These are phyloP conservation scores for Lepidocyrtoides sp. DNA, from an alignment of 2,888 invertebrate genomes.

Conservation along the genomic window DNA sequence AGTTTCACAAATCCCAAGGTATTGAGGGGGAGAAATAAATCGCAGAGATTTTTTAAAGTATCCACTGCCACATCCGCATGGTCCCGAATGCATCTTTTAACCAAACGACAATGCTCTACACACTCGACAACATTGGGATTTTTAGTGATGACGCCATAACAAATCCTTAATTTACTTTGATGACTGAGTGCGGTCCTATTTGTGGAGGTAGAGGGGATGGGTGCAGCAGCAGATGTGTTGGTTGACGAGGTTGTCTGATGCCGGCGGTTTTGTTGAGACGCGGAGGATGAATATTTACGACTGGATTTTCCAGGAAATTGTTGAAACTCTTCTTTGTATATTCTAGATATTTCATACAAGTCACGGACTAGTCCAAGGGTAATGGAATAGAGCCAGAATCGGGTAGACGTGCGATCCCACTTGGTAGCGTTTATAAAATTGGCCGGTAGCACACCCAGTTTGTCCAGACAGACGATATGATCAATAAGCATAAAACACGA, in stretches of 20 bases:
- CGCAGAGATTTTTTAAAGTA: conserved; percentile 94
- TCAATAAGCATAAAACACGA: conserved; percentile 94
- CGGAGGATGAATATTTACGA: background rate
- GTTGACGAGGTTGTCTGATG: background rate
- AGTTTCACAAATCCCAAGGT: conserved; percentile 93
- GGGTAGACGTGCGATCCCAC: conserved; percentile 90
- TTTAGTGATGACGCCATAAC: conserved; percentile 1
- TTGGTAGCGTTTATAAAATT: conserved; percentile 88
- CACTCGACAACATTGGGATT: conserved; percentile 26
- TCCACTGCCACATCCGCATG: conserved; percentile 92
- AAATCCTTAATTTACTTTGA: background rate
- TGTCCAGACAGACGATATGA: conserved; percentile 94
- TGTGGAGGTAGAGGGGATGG: no score
- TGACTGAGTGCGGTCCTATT: background rate
- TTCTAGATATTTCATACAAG: conserved; percentile 92
- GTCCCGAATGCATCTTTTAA: conserved; percentile 85
- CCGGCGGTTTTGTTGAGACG: background rate
- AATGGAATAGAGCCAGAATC: conserved; percentile 95
- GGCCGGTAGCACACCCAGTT: conserved; percentile 89
- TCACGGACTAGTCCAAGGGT: conserved; percentile 93
- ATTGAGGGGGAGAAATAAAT: conserved; percentile 94
- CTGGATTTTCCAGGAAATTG: background rate
- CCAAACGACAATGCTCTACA: conserved; percentile 39
- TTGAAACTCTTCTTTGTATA: conserved; percentile 88
- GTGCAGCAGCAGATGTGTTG: no score